Conservation (phyloP, 2,113 vertebrate species). For the Pleuronectes platessa region DNA sequence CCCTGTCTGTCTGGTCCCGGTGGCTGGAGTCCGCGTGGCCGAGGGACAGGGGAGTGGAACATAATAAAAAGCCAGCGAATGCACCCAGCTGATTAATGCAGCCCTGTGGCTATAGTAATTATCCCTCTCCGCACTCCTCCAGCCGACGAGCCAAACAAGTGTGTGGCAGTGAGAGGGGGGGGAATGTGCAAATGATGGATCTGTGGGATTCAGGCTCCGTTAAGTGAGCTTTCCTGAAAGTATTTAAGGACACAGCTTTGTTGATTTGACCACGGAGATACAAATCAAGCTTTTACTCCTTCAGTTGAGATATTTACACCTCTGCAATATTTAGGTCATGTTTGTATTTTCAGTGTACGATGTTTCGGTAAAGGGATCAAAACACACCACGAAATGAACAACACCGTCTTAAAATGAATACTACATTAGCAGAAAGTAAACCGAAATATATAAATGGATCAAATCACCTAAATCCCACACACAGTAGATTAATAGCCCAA, state of each 20-base stretch:
- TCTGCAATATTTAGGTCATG: not conserved
- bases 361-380: not conserved
- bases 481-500: not conserved
- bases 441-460: not conserved
- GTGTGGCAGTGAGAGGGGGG: conserved; percentile 39
- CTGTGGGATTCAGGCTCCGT: conserved; percentile 38
- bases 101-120: conserved; percentile 79
- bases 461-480: not conserved
- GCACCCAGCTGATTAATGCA: conserved; percentile 77
- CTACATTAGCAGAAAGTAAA: not conserved
- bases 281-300: conserved; percentile 10
- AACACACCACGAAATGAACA: not conserved
- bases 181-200: conserved; percentile 40
- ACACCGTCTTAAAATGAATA: not conserved
- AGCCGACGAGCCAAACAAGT: conserved; percentile 68
- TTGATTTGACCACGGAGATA: not conserved
- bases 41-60: conserved; percentile 54
- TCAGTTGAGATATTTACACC: not conserved
- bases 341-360: not conserved
- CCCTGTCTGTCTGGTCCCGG: conserved; percentile 34
- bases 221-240: conserved; percentile 22
- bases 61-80: conserved; percentile 74
- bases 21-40: conserved; percentile 47
- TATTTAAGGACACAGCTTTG: conserved; percentile 16
- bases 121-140: conserved; percentile 77